A percentile compares a stretch with the other conserved stretches of the same genome.
These are phyloP conservation scores for Orius insidiosus DNA, from an alignment of 1,140 invertebrate species.

Conservation along the genomic window DNA sequence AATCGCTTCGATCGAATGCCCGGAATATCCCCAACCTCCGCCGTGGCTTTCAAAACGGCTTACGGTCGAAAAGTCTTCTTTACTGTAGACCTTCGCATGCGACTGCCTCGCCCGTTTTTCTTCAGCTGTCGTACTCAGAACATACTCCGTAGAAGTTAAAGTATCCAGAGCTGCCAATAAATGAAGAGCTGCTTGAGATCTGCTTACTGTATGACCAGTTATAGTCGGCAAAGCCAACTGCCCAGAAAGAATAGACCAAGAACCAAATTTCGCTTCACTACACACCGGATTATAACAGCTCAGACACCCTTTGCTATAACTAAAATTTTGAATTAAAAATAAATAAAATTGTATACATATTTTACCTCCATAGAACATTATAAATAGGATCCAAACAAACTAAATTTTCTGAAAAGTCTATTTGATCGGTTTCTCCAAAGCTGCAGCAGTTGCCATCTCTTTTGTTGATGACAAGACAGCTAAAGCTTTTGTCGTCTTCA, in stretches of 20 bases:
- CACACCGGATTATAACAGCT: slow-evolving; percentile 20
- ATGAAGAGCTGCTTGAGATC: slow-evolving; percentile 74
- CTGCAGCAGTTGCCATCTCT: slow-evolving; percentile 64
- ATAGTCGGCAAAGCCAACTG: slow-evolving; percentile 64
- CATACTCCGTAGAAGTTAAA: slow-evolving; percentile 60
- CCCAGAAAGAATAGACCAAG: slow-evolving; percentile 45
- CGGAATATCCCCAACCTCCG: slow-evolving; percentile 95
- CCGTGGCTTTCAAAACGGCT: slow-evolving; percentile 91
- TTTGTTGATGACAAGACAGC: slow-evolving; percentile 70
- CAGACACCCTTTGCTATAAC: slow-evolving; percentile 5
- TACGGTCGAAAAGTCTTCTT: slow-evolving; percentile 69
- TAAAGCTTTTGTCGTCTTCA: slow-evolving; percentile 48
- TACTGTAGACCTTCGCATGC: slow-evolving; percentile 31
- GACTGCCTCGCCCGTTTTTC: slow-evolving; percentile 9
- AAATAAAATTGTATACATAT: background rate
- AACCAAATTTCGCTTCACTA: slow-evolving; percentile 12
- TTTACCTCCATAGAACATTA: slow-evolving; percentile 64
- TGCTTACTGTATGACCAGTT: slow-evolving; percentile 47
- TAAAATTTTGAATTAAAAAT: background rate
- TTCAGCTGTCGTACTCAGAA: slow-evolving; percentile 21
- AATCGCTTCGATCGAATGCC: slow-evolving; percentile 86
- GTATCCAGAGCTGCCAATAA: slow-evolving; percentile 79
- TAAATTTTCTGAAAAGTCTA: slow-evolving; percentile 48
- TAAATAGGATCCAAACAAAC: slow-evolving; percentile 77
- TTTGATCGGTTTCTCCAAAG: slow-evolving; percentile 58